Evolutionary conservation across 1,140 invertebrate species (phyloP).

Genomic region (Zophobas atratus): DNA sequence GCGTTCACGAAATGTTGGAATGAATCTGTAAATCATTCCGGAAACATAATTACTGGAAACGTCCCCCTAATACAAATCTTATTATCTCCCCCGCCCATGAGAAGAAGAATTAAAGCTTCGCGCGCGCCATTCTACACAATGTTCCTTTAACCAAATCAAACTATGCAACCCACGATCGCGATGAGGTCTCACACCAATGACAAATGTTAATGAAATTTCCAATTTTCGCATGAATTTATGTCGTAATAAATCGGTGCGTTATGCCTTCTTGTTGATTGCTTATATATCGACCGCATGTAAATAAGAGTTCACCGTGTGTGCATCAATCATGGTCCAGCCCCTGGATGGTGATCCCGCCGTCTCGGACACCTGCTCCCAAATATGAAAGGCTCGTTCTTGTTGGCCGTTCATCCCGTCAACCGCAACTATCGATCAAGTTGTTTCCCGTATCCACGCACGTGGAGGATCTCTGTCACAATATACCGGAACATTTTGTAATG

Average conservation of each 20-base stretch:
- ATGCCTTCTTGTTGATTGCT: not conserved
- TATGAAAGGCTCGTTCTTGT: not conserved
- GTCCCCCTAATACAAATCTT: conserved; percentile 61
- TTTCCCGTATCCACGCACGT: not conserved
- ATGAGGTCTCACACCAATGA: not conserved
- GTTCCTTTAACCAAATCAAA: not conserved
- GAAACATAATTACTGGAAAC: conserved; percentile 60
- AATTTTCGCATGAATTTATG: not conserved
- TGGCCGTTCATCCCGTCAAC: conserved; percentile 14
- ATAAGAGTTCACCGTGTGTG: conserved; percentile 25
- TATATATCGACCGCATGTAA: conserved; percentile 20
- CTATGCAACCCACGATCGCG: not conserved
- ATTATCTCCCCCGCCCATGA: conserved; percentile 54
- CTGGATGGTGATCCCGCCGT: conserved; percentile 21
- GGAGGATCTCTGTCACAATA: conserved; percentile 24
- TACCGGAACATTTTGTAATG: conserved; percentile 5
- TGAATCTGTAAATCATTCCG: conserved; percentile 59
- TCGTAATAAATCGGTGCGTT: not conserved
- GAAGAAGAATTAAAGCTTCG: conserved; percentile 39
- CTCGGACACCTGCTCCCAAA: conserved; percentile 42
- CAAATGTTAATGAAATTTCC: conserved; percentile 8
- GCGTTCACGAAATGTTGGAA: conserved; percentile 35
- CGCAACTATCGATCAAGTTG: conserved; percentile 20
- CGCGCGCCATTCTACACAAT: not conserved
- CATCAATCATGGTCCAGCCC: conserved; percentile 24